Evolutionary conservation across 2,797 vertebrate species (phyloP).

Genomic region (Cheirogaleus major): DNA sequence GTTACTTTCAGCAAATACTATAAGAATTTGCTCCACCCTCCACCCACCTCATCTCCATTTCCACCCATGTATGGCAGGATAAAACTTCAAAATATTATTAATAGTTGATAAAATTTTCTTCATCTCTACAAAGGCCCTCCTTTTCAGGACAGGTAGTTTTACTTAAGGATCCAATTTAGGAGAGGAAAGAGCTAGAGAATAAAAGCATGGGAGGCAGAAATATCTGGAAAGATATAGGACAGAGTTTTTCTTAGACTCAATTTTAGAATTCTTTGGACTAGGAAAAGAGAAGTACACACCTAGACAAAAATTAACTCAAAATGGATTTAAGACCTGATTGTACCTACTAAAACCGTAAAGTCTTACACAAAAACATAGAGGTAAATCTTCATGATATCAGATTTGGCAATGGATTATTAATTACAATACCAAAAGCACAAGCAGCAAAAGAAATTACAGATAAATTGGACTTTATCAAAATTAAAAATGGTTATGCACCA

Average conservation of each 20-base stretch:
- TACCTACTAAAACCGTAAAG: neutral
- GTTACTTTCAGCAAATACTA: neutral
- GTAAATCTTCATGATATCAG: neutral
- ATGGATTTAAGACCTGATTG: neutral
- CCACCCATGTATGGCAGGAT: neutral
- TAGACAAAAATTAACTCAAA: neutral
- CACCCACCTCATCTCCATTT: neutral
- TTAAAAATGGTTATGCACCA: neutral
- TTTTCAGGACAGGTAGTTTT: neutral
- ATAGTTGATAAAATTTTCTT: neutral
- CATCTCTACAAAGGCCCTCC: neutral
- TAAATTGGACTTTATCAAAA: neutral
- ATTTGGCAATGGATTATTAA: conserved; percentile 5
- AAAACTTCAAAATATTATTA: neutral
- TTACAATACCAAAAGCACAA: neutral
- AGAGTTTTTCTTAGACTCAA: neutral
- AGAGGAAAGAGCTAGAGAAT: neutral
- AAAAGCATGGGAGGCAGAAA: neutral
- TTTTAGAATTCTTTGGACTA: conserved; percentile 5
- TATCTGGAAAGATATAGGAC: neutral
- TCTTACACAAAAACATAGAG: neutral
- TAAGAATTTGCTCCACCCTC: neutral
- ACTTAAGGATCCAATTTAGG: neutral
- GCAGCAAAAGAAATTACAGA: neutral
- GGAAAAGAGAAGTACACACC: neutral